A percentile compares a stretch with the other conserved stretches of the same genome.
These are phyloP conservation scores for Nibea albiflora DNA, from an alignment of 2,113 vertebrate genomes.

Conservation along the genomic window DNA sequence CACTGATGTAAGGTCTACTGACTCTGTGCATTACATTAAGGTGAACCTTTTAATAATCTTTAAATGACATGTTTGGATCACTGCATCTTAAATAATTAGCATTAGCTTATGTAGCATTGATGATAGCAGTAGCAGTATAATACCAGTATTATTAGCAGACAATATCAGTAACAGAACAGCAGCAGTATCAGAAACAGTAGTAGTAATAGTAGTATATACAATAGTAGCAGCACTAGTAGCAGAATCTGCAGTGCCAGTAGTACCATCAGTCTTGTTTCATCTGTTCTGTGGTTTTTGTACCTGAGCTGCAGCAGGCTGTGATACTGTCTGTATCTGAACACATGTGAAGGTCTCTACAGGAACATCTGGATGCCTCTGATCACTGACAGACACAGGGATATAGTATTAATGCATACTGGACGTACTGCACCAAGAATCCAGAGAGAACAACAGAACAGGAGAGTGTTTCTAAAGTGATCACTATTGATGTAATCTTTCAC, in stretches of 20 bases:
- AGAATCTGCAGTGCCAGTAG: neutral
- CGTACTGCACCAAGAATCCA: accelerated
- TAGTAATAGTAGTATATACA: neutral
- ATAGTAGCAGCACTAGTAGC: neutral
- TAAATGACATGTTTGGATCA: too few relatives aligned
- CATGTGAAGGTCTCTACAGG: slow-evolving; percentile 8
- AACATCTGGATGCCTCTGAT: slow-evolving; percentile 24
- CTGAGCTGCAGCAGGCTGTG: slow-evolving; percentile 14
- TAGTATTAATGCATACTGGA: neutral
- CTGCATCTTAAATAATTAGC: too few relatives aligned
- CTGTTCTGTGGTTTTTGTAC: neutral
- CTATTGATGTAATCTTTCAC: neutral
- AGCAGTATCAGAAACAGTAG: neutral
- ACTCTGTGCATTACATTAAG: too few relatives aligned
- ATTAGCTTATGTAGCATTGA: too few relatives aligned
- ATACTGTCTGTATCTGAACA: slow-evolving; percentile 37
- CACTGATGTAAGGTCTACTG: too few relatives aligned
- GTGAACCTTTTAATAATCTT: too few relatives aligned
- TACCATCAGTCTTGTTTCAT: neutral
- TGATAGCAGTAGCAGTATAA: too few relatives aligned
- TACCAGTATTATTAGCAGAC: too few relatives aligned
- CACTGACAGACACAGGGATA: slow-evolving; percentile 33
- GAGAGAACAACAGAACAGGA: neutral
- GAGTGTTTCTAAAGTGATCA: neutral
- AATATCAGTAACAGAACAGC: too few relatives aligned